These are phyloP conservation scores for Apis mellifera DNA, from an alignment of 1,140 invertebrate species.

Conservation along the genomic window Amel_HAv3.1 CM009936.2:3966501-3967000, in stretches of 20 bases:
- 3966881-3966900: constrained; percentile 73
- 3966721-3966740: constrained; percentile 6
- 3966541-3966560: constrained; percentile 83
- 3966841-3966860: not conserved
- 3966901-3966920: constrained; percentile 63
- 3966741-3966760: not conserved
- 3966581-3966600: constrained; percentile 87
- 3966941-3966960: constrained; percentile 72
- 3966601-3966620: constrained; percentile 62
- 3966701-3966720: constrained; percentile 25
- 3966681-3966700: constrained; percentile 37
- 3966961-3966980: constrained; percentile 67
- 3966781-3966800: not conserved
- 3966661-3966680: constrained; percentile 38
- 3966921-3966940: constrained; percentile 68
- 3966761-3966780: not conserved
- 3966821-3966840: constrained; percentile 26
- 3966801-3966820: constrained; percentile 5
- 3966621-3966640: constrained; percentile 36
- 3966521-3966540: constrained; percentile 82
- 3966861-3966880: not conserved
- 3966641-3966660: constrained; percentile 1
- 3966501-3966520: constrained; percentile 82
- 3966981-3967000: constrained; percentile 63
- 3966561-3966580: constrained; percentile 86